Base-by-base conservation (phyloP, 2,797 vertebrate species). In the Enoplosus armatus region DNA sequence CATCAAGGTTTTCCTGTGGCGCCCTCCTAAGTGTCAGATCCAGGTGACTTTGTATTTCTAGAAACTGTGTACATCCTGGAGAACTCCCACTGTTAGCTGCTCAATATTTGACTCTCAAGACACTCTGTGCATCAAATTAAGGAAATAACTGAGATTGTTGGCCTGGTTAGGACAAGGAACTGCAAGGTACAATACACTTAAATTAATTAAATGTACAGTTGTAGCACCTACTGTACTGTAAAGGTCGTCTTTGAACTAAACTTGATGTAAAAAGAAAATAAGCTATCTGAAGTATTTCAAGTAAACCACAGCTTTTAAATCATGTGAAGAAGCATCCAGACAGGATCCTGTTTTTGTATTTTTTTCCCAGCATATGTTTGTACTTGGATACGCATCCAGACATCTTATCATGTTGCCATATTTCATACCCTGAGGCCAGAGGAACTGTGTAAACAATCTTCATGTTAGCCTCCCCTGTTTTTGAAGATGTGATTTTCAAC, bases 1-100 rank as follows among this genome's bases (percentile, higher is more conserved):
- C 70, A 33, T 82, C 76, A 72, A 87, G 84, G 63, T 72, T 86
- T 88, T 90, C 79, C 83, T 90, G 79, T 85, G 86, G 81, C 43
- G 58, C 78, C 83, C 64, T 64, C 51, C 5, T 29, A 69, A 88
- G 74, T 84, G 78, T 91, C 87, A 81, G 66, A 64, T 86, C 79
- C 72, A 85, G 75, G 79, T 86, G 75, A 83, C 53, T 61, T 75
- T 82, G 59, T 71, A 37, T 82, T 85, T 86, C 64, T 72, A 56
- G 75, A 80, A 83, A 82, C 76, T 55, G 12, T 62, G 62, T 59
- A 69, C 33, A 65, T 76, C 60, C 65, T 72, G 63, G 33, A 82
- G 53, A 87, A 72, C 56, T 72, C 26, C 26, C 29, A 33, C 75
- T 61, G 65, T 67, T 72, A 47, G 48, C 45, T 2, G 10, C 66